Conservation (phyloP, 1,140 invertebrate genomes). For the Drosophila mauritiana region DNA sequence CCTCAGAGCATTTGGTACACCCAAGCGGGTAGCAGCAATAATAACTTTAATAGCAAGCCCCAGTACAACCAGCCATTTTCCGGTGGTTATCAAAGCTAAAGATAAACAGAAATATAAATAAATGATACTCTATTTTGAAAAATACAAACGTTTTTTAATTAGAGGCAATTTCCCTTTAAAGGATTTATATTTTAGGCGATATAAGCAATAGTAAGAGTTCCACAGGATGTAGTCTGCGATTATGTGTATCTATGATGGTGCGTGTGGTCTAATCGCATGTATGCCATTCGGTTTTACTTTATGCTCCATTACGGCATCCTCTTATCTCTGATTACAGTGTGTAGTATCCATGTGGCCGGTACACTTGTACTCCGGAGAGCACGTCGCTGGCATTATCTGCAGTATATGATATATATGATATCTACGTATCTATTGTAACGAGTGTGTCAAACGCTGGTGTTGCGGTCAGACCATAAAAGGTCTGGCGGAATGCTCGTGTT, state of each 20-base stretch:
- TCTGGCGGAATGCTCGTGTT: slow-evolving; percentile 59
- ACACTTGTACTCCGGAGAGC: slow-evolving; percentile 36
- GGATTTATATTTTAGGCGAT: too few relatives aligned
- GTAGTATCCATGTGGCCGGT: slow-evolving; percentile 18
- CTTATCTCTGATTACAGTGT: slow-evolving; percentile 20
- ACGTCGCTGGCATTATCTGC: slow-evolving; percentile 45
- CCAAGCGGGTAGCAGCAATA: slow-evolving; percentile 44
- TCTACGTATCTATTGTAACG: slow-evolving; percentile 35
- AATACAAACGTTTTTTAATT: background rate
- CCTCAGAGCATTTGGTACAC: slow-evolving; percentile 60
- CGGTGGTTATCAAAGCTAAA: slow-evolving; percentile 62
- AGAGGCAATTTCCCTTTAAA: background rate
- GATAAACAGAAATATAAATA: slow-evolving; percentile 17
- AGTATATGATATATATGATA: slow-evolving; percentile 23
- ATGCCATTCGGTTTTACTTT: slow-evolving; percentile 26
- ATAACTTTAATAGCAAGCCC: slow-evolving; percentile 34
- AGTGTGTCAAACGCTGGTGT: slow-evolving; percentile 48
- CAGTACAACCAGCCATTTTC: slow-evolving; percentile 51
- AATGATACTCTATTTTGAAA: too few relatives aligned
- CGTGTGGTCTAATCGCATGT: slow-evolving; percentile 5
- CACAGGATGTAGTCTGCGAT: background rate
- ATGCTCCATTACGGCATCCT: slow-evolving; percentile 19
- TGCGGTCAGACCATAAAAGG: slow-evolving; percentile 63
- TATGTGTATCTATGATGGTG: background rate
- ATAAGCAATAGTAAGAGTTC: background rate